Conservation (phyloP, 2,113 vertebrate species). For the Panurus biarmicus region DNA sequence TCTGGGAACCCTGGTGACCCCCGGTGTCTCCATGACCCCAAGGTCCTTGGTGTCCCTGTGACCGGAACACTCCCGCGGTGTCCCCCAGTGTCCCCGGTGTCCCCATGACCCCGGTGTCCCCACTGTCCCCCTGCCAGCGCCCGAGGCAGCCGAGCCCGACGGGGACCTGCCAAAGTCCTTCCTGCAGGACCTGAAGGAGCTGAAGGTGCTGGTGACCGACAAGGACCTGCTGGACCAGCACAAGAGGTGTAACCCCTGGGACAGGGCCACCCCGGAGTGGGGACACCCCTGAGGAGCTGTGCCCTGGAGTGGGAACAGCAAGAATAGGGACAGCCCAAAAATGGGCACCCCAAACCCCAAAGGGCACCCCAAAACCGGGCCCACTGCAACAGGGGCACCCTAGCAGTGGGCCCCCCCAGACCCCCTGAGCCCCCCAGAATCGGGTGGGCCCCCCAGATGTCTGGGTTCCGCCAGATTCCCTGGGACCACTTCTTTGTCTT, state of each 20-base stretch:
- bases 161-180: background rate
- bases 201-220: background rate
- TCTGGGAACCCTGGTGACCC: background rate
- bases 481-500: background rate
- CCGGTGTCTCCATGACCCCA: background rate
- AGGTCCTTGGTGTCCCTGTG: background rate
- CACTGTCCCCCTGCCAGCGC: background rate
- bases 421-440: no score
- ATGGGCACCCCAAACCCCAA: accelerated
- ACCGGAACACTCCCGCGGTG: background rate
- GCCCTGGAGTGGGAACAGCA: background rate
- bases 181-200: background rate
- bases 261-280: accelerated
- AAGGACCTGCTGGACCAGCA: background rate
- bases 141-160: background rate
- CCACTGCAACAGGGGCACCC: background rate
- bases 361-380: background rate
- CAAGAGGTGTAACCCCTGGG: background rate
- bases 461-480: background rate
- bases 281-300: background rate
- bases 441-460: accelerated
- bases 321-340: no score
- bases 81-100: no score
- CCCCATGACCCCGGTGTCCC: background rate
- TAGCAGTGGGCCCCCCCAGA: background rate